Base-by-base conservation (phyloP, 2,888 invertebrate species). In the Celastrina argiolus region DNA sequence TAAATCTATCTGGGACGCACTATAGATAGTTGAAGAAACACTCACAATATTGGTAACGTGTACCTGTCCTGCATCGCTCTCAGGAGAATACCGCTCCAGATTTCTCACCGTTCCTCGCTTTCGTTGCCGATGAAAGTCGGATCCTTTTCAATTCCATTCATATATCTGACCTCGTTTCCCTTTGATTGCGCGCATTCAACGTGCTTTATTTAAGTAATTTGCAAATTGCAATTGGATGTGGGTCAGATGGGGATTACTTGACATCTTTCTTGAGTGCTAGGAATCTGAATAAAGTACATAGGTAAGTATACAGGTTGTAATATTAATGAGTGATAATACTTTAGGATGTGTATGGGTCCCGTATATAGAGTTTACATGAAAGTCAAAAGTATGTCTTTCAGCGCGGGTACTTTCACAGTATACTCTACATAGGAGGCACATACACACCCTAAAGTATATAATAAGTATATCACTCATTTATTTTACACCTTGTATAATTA, bases 71-170 rank as follows among this genome's bases (percentile, higher is more conserved):
- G 22, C 7, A 14, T 31, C 58, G 45, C n/a, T 31, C 58, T 31
- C 58, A 8, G 58, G 31, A 31, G 31, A 58, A 31, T 31, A 58
- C 26, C 31, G 58, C 31, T 58, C 58, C 58, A 58, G 58, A 58
- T 58, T 58, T 58, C 58, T 16, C n/a, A 41, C 41, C 58, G 31
- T 58, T 56, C 26, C 26, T 28, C n/a, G 31, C 58, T 58, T 58
- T 58, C 58, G 58, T 31, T 31, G 31, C 14, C 61, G 61, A 63
- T 63, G 39, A 63, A 63, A 63, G 61, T 39, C 22, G 31, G 34
- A 18, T 39, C 61, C 61, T 63, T 63, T 63, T 18, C 36, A 63
- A 63, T 63, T 63, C 61, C 36, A 26, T 63, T 39, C 61, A 34
- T 39, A 28, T 63, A 58, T 63, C 16, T 39, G 34, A 39, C 36